phyloP scores from a whole-genome alignment of 2,113 vertebrate genomes.

The Hippoglossus stenolepis region DNA sequence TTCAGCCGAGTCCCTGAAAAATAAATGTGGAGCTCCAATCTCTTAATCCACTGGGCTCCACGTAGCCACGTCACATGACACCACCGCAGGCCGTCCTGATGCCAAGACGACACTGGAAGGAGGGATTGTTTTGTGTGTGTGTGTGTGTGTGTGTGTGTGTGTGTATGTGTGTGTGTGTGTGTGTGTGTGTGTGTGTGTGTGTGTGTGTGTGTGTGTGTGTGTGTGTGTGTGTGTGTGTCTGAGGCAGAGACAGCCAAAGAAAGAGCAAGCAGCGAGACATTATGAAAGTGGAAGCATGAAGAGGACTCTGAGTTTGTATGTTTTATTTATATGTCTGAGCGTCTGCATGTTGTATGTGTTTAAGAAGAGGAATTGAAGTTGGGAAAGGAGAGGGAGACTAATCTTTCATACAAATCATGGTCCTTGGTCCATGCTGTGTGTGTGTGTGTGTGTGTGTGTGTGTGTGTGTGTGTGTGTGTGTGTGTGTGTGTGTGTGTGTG shows the following conservation, averaged over 20 bases:
- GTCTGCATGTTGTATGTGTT: conserved; percentile 1
- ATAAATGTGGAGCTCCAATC: conserved; percentile 97
- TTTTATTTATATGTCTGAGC: neutral
- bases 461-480: conserved; percentile 16
- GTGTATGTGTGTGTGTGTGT: no score
- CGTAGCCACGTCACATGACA: conserved; percentile 98
- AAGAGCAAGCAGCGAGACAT: conserved; percentile 28
- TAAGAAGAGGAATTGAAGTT: conserved; percentile 32
- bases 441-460: conserved; percentile 63
- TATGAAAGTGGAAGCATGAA: conserved; percentile 5
- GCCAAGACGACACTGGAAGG: conserved; percentile 84
- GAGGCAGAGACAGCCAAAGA: conserved; percentile 21
- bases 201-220: conserved; percentile 36
- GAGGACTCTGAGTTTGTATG: neutral
- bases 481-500: conserved; percentile 34
- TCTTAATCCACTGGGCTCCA: conserved; percentile 99
- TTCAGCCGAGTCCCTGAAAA: conserved; percentile 96
- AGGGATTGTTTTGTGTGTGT: conserved; percentile 56
- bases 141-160: no score
- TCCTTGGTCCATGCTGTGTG: conserved; percentile 72
- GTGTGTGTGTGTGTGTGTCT: conserved; percentile 42
- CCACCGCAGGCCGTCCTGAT: conserved; percentile 88
- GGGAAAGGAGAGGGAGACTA: conserved; percentile 82
- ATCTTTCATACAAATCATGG: conserved; percentile 97
- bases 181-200: no score